phyloP scores from a whole-genome alignment of 2,113 vertebrate genomes.

The Lasiurus cinereus region DNA sequence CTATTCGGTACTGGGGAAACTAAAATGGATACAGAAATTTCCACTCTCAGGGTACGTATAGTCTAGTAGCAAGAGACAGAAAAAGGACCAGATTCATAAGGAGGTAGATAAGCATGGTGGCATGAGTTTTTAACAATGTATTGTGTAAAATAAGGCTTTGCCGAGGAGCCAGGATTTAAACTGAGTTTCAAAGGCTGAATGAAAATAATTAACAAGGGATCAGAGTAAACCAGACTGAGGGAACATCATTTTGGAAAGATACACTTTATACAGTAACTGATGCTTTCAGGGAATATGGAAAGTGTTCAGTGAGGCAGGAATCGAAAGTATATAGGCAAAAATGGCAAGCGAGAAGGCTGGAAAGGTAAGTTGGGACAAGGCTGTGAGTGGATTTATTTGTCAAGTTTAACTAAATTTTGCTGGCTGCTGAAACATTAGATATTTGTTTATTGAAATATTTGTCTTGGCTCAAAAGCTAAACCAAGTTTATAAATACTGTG shows the following conservation, averaged over 20 bases:
- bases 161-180: not conserved
- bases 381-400: not conserved
- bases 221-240: not conserved
- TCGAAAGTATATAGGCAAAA: not conserved
- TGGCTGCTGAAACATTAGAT: not conserved
- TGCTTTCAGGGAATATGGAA: not conserved
- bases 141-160: constrained; percentile 32
- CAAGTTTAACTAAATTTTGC: constrained; percentile 25
- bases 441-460: constrained; percentile 42
- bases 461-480: constrained; percentile 45
- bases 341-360: not conserved
- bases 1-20: not conserved
- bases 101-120: not conserved
- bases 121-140: not conserved
- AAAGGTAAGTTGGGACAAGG: not conserved
- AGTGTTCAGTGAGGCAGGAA: not conserved
- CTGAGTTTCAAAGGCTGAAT: constrained; percentile 42
- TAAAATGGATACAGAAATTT: constrained; percentile 58
- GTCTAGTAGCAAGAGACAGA: constrained; percentile 17
- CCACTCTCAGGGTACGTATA: not conserved
- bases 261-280: not conserved
- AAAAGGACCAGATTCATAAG: constrained; percentile 23
- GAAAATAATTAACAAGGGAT: constrained; percentile 33
- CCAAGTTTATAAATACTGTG: constrained; percentile 29
- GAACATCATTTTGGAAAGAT: constrained; percentile 27